Percentiles rank a stretch among this genome's conserved stretches.
Evolutionary conservation across 2,797 vertebrate species (phyloP).

Genomic region (Gobionotothen gibberifrons): DNA sequence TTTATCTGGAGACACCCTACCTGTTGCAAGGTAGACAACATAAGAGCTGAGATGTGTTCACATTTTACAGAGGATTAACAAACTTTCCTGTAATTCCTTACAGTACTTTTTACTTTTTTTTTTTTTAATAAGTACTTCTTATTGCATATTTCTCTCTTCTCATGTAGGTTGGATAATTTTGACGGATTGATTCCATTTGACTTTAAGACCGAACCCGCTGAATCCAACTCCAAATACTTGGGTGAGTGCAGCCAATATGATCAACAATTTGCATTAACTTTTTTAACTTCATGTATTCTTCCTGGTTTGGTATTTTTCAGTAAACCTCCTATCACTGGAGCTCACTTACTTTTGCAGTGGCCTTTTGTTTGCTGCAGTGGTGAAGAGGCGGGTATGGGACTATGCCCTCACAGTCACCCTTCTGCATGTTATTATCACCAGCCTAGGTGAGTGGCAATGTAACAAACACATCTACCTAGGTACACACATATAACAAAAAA

Average conservation of each 20-base stretch:
- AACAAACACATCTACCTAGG: background rate
- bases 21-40: background rate
- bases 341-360: constrained; percentile 85
- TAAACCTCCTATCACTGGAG: constrained; percentile 84
- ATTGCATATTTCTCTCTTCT: background rate
- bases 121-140: too few relatives aligned
- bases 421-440: constrained; percentile 80
- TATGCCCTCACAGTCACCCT: constrained; percentile 83
- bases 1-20: background rate
- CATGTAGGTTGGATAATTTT: constrained; percentile 78
- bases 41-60: background rate
- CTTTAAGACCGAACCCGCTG: constrained; percentile 81
- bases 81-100: background rate
- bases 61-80: background rate
- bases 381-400: constrained; percentile 83
- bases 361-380: constrained; percentile 82
- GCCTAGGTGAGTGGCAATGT: constrained; percentile 70
- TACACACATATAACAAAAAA: background rate
- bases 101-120: background rate
- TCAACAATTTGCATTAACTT: background rate
- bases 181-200: constrained; percentile 85
- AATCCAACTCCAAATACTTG: constrained; percentile 83
- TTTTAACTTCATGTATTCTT: background rate
- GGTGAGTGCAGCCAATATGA: constrained; percentile 66
- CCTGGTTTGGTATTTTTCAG: constrained; percentile 48